Conservation (phyloP, 2,888 invertebrate genomes). For the Drosophila buzzatii region DNA sequence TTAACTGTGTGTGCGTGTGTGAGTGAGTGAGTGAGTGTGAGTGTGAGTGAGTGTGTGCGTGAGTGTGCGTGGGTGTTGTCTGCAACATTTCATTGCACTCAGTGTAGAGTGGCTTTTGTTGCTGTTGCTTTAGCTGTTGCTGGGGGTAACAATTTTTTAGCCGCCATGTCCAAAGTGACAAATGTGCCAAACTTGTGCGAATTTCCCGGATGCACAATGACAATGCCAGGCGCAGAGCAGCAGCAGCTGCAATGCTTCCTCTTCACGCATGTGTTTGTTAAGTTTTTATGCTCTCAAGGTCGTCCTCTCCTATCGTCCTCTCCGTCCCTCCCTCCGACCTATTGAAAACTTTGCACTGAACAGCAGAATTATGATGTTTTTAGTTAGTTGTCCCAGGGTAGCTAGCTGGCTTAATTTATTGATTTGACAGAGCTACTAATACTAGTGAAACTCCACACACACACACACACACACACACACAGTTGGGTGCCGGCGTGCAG, state of each 20-base stretch:
- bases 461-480: slow-evolving; percentile 9
- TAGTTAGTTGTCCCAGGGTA: slow-evolving; percentile 40
- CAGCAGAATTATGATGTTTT: slow-evolving; percentile 22
- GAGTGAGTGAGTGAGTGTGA: not conserved
- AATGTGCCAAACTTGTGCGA: slow-evolving; percentile 66
- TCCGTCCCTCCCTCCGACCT: not conserved
- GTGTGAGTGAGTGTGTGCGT: slow-evolving; percentile 3
- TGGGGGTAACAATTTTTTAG: slow-evolving; percentile 13
- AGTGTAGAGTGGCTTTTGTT: slow-evolving; percentile 12
- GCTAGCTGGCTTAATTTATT: slow-evolving; percentile 49
- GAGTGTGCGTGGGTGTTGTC: slow-evolving; percentile 13
- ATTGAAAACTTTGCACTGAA: not conserved
- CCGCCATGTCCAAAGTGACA: slow-evolving; percentile 54
- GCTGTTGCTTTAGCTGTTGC: not conserved
- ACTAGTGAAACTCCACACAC: too few species aligned
- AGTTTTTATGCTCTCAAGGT: slow-evolving; percentile 54
- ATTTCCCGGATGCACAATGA: slow-evolving; percentile 46
- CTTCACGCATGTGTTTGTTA: slow-evolving; percentile 18
- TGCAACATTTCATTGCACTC: slow-evolving; percentile 64
- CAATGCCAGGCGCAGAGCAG: slow-evolving; percentile 26
- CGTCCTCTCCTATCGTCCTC: slow-evolving; percentile 9
- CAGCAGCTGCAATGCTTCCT: not conserved
- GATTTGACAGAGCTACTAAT: slow-evolving; percentile 18
- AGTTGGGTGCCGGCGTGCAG: not conserved
- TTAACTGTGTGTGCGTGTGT: slow-evolving; percentile 9